These are phyloP conservation scores for Nettapus auritus DNA, from an alignment of 2,113 vertebrate genomes.

Conservation along the genomic window DNA sequence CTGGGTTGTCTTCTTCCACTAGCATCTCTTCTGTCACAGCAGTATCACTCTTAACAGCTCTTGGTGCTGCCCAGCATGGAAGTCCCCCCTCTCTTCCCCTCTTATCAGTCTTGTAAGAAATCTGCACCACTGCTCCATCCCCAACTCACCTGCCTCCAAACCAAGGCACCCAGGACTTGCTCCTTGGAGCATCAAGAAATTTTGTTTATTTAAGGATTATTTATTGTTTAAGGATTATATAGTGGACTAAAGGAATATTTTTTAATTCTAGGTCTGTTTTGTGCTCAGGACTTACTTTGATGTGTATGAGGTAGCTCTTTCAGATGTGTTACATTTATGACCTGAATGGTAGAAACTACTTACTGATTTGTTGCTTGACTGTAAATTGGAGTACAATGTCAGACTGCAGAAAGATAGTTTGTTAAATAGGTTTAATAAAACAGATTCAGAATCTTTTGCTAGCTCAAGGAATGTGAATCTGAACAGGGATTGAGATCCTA, in stretches of 20 bases:
- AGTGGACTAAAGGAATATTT: too few relatives aligned
- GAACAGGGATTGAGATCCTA: neutral
- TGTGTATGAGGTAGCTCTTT: neutral
- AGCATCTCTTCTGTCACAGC: neutral
- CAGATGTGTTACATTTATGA: neutral
- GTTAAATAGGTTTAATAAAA: neutral
- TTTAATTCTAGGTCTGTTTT: neutral
- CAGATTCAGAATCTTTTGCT: neutral
- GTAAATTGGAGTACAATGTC: neutral
- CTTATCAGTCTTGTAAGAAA: neutral
- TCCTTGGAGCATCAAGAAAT: neutral
- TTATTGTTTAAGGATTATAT: too few relatives aligned
- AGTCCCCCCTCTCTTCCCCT: neutral
- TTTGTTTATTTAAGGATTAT: neutral
- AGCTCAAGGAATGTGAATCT: neutral
- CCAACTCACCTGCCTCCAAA: neutral
- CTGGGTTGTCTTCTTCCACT: neutral
- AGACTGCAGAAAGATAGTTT: neutral
- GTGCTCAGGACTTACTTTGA: neutral
- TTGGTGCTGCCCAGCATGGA: accelerated
- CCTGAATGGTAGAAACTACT: neutral
- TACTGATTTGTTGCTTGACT: neutral
- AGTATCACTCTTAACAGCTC: neutral
- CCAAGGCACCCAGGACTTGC: neutral
- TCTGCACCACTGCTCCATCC: neutral